phyloP scores from a whole-genome alignment of 2,113 vertebrate species.

The Isichthys henryi region DNA sequence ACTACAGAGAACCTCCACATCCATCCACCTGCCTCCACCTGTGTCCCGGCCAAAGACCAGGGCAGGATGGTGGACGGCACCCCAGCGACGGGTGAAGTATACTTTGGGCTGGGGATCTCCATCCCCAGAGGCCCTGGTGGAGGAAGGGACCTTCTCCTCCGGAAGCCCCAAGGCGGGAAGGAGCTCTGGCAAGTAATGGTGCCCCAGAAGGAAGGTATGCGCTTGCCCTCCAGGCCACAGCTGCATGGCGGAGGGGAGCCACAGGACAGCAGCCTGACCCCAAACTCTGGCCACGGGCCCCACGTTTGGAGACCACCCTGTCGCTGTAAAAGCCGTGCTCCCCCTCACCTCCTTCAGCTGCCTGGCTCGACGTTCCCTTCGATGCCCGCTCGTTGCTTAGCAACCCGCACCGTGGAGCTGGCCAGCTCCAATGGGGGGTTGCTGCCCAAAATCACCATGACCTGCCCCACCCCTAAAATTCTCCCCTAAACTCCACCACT shows the following conservation, averaged over 20 bases:
- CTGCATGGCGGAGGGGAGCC: not conserved
- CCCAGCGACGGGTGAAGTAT: not conserved
- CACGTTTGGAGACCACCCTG: too few relatives aligned
- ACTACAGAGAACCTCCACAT: not conserved
- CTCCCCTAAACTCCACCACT: not conserved
- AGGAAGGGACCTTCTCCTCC: not conserved
- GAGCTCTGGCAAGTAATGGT: not conserved
- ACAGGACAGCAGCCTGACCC: not conserved
- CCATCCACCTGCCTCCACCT: too few relatives aligned
- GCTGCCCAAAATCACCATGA: conserved; percentile 18
- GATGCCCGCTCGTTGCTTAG: not conserved
- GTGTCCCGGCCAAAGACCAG: not conserved
- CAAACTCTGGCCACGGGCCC: not conserved
- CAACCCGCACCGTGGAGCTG: not conserved
- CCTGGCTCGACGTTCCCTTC: not conserved
- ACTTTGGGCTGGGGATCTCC: not conserved
- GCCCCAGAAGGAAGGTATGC: not conserved
- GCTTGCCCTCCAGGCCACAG: not conserved
- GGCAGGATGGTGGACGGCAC: not conserved
- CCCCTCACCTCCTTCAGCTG: not conserved
- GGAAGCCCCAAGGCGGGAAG: conserved; percentile 11
- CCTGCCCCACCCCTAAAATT: conserved; percentile 12
- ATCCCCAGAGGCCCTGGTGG: not conserved
- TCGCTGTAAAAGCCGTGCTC: not conserved
- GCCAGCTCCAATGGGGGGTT: not conserved